phyloP scores from a whole-genome alignment of 2,888 invertebrate species.

The Polydrusus tereticollis region DNA sequence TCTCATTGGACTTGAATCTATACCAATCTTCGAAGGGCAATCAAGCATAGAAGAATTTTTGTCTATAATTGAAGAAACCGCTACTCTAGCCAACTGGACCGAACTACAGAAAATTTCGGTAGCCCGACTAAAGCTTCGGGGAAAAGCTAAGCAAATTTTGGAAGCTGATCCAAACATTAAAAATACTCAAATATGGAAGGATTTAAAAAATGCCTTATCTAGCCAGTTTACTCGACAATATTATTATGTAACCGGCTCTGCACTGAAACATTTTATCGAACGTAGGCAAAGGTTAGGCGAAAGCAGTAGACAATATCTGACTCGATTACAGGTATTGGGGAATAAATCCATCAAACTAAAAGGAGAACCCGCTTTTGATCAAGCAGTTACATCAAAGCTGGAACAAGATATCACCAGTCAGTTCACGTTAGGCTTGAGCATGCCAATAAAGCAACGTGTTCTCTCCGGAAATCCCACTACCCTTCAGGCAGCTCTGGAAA shows the following conservation, averaged over 20 bases:
- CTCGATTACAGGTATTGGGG: neutral
- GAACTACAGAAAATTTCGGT: neutral
- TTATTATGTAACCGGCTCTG: neutral
- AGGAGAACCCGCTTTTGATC: neutral
- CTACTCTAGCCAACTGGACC: neutral
- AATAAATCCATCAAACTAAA: neutral
- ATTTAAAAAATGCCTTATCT: neutral
- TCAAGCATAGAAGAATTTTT: neutral
- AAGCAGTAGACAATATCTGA: neutral
- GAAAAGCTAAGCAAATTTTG: neutral
- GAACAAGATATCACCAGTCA: conserved; percentile 3
- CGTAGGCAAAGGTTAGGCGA: neutral
- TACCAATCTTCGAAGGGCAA: neutral
- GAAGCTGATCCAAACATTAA: neutral
- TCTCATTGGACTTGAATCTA: neutral
- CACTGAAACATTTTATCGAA: neutral
- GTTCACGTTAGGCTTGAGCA: neutral
- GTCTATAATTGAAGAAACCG: neutral
- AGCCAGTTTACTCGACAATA: neutral
- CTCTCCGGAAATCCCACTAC: conserved; percentile 1
- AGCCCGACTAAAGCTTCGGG: neutral
- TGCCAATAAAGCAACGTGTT: conserved; percentile 11
- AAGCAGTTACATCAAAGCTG: neutral
- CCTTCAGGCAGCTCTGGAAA: neutral
- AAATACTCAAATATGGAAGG: neutral